Conservation (phyloP, 2,797 vertebrate species). For the Rhadinocentrus ornatus region DNA sequence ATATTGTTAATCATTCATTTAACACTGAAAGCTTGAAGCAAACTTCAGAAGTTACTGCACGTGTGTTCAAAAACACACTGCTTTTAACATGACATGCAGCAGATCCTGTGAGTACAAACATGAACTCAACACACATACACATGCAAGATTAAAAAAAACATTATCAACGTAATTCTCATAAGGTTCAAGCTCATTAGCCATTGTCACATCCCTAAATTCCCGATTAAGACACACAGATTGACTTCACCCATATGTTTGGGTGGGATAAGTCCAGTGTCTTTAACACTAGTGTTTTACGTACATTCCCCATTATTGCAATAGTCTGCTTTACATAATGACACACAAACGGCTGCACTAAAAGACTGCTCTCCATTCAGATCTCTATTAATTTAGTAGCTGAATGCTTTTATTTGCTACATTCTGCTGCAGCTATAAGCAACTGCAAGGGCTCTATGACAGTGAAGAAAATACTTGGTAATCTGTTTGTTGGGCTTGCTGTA, state of each 20-base stretch:
- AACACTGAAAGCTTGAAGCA: slow-evolving; percentile 15
- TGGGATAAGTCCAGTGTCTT: slow-evolving; percentile 58
- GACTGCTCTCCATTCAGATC: slow-evolving; percentile 32
- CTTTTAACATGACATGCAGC: slow-evolving; percentile 12
- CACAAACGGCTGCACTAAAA: slow-evolving; percentile 38
- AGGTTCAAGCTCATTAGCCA: slow-evolving; percentile 53
- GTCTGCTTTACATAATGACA: slow-evolving; percentile 18
- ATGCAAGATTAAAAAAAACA: slow-evolving; percentile 23
- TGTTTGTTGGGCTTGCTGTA: background rate
- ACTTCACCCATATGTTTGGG: slow-evolving; percentile 66
- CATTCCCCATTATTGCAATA: slow-evolving; percentile 31
- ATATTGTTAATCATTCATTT: slow-evolving; percentile 54
- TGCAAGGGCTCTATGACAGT: background rate
- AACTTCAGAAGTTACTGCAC: background rate
- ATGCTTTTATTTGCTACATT: slow-evolving; percentile 9
- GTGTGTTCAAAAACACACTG: slow-evolving; percentile 10
- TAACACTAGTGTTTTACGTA: slow-evolving; percentile 51
- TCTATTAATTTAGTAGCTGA: slow-evolving; percentile 27
- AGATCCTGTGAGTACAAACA: background rate
- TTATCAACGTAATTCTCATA: slow-evolving; percentile 52
- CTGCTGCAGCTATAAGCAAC: background rate
- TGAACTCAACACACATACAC: slow-evolving; percentile 16
- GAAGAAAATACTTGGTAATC: background rate
- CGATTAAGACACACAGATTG: slow-evolving; percentile 42
- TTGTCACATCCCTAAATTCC: slow-evolving; percentile 33